Base-by-base conservation (phyloP, 2,888 invertebrate species). In the Alcis repandata region DNA sequence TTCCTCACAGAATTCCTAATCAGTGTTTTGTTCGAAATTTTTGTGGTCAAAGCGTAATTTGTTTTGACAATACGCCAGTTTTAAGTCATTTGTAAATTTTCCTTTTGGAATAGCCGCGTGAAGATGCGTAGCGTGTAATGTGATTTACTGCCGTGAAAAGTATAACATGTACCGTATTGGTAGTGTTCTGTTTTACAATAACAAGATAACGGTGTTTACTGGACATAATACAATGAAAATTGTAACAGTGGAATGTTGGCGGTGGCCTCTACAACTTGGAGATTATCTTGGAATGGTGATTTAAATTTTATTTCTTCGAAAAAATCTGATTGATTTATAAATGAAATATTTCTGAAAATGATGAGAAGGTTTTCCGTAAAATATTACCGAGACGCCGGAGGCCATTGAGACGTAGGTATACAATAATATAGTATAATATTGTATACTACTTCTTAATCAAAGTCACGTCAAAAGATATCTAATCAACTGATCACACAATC, bases 1-100 rank as follows among this genome's bases (percentile, higher is more conserved):
- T 81, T 76, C 74, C 75, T 74, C 76, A 76, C 74, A 72, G 80
- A 87, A 87, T 85, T 83, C 75, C 75, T 85, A 87, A 87, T 84
- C 78, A 78, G 80, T 79, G 78, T 40, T 69, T 71, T 69, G 71
- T 69, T 72, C 69, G 61, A 49, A 59, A 64, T 68, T 60, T 72
- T 75, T 74, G 74, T 78, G 75, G 79, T 77, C 70, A 78, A 71
- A 73, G 73, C 75, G 68, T 72, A 73, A 66, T 71, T 66, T 62
- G 65, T 67, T 67, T 71, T 64, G 40, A 79, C 77, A 79, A 80
- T 75, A 53, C 54, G 54, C 33, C 49, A 22, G 57, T 51, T 49
- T 38, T 13, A 43, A 46, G 52, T 63, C 60, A 63, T 46, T 65
- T 68, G 62, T 58, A 61, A 59, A 65, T 63, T 65, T 66, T 58